Conservation (phyloP, 2,113 vertebrate genomes). For the Lethenteron reissneri region DNA sequence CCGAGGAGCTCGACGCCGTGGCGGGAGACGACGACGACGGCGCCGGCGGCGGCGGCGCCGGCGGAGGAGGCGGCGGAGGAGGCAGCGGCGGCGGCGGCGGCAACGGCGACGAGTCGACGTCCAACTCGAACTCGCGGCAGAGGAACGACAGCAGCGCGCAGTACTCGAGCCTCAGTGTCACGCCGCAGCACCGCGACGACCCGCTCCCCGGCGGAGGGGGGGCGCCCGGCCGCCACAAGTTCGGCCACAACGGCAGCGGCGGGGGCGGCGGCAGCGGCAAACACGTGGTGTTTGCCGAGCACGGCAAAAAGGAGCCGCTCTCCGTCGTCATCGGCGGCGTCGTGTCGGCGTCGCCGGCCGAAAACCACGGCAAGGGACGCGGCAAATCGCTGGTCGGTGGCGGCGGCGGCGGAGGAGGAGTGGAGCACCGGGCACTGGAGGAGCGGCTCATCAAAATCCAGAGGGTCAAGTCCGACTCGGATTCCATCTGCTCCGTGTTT, state of each 20-base stretch:
- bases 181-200: conserved; percentile 22
- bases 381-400: conserved; percentile 70
- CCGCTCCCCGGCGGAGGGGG: neutral
- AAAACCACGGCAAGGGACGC: conserved; percentile 15
- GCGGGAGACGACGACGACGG: neutral
- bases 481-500: conserved; percentile 85
- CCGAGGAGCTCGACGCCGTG: conserved; percentile 12
- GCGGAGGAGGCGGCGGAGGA: neutral
- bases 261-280: conserved; percentile 29
- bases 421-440: conserved; percentile 15
- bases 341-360: conserved; percentile 23
- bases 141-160: conserved; percentile 67
- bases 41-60: neutral
- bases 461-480: conserved; percentile 72
- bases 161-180: conserved; percentile 74
- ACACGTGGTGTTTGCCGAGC: conserved; percentile 45
- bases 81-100: neutral
- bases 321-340: conserved; percentile 68
- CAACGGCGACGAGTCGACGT: neutral
- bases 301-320: conserved; percentile 28
- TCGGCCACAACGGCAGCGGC: conserved; percentile 37
- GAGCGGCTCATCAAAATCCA: conserved; percentile 25
- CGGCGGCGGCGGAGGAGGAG: conserved; percentile 25
- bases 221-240: neutral
- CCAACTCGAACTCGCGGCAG: conserved; percentile 22